phyloP scores from a whole-genome alignment of 2,888 invertebrate genomes.

The Encarsia formosa region DNA sequence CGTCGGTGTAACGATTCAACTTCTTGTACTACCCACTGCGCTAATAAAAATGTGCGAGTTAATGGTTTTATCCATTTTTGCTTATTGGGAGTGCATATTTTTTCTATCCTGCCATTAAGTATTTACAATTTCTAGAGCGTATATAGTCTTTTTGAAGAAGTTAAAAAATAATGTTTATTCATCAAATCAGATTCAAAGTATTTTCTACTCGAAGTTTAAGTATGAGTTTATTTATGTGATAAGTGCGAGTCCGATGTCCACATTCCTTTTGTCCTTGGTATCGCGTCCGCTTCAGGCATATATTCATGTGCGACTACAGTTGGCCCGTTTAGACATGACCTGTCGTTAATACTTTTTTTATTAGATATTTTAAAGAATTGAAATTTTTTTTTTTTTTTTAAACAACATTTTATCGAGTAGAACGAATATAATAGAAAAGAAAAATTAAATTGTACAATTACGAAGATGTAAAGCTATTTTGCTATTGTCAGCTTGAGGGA shows the following conservation, averaged over 20 bases:
- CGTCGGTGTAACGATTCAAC: no score
- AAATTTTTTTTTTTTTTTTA: conserved; percentile 10
- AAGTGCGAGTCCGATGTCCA: conserved; percentile 27
- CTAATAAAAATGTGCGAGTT: conserved; percentile 13
- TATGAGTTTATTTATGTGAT: conserved; percentile 25
- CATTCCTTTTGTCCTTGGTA: conserved; percentile 25
- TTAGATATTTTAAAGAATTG: no score
- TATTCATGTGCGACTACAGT: conserved; percentile 15
- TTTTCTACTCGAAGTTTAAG: conserved; percentile 24
- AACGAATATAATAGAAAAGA: background rate
- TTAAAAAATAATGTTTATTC: conserved; percentile 1
- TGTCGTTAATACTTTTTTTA: no score
- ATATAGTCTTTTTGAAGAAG: conserved; percentile 13
- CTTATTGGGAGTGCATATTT: conserved; percentile 18
- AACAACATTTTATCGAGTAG: background rate
- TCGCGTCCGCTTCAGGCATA: conserved; percentile 20
- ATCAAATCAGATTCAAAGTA: conserved; percentile 25
- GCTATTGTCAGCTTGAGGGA: conserved; percentile 24
- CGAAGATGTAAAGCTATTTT: conserved; percentile 23
- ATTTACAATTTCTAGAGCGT: conserved; percentile 22
- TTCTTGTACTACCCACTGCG: conserved; percentile 4
- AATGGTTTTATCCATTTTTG: conserved; percentile 8
- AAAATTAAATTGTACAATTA: background rate
- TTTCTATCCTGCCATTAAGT: conserved; percentile 27
- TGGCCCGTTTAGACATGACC: conserved; percentile 15